Base-by-base conservation (phyloP, 2,888 invertebrate genomes). In the Andrena chrysosceles region DNA sequence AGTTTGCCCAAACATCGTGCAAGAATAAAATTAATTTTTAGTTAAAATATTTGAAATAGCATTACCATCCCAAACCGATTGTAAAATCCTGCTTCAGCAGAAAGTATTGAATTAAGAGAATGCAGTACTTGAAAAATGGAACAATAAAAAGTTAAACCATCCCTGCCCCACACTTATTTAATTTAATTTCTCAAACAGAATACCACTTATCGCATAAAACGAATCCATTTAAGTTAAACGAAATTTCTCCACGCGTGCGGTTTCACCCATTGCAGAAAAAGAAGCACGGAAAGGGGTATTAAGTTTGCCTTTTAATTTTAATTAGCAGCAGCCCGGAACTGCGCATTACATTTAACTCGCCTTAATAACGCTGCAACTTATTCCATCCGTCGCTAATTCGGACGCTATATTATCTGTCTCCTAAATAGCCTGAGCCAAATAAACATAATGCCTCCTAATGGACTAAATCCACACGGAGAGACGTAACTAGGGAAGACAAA, bases 361-460 rank as follows among this genome's bases (percentile, higher is more conserved):
- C 48, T 66, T 62, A 74, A 59, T 33, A 60, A 52, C 52, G 13
- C 10, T 23, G 54, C 64, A 52, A 70, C 66, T 75, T 70, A 63
- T 73, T 77, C 66, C 69, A 49, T 56, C 35, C 71, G 49, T 23
- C 29, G 42, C 52, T 67, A 69, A 73, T 66, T 77, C 70, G 62
- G n/a, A n/a, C 56, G 49, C 62, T 59, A 23, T 31, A 35, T 70
- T 66, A 77, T 82, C 83, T 66, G 42, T 56, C 77, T 33, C 29
- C 33, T 59, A 72, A 72, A 81, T 77, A 52, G 42, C 56, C 42
- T 29, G 16, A 29, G 52, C 23, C 31, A 77, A 75, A 74, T 82
- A 79, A 77, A 84, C 66, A 73, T 80, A 87, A 86, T 77, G 52
- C 77, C 42, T 35, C 54, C 59, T 80, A 85, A 86, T 77, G 78